Base-by-base conservation (phyloP, 2,888 invertebrate species). In the Heliconius cydno region DNA sequence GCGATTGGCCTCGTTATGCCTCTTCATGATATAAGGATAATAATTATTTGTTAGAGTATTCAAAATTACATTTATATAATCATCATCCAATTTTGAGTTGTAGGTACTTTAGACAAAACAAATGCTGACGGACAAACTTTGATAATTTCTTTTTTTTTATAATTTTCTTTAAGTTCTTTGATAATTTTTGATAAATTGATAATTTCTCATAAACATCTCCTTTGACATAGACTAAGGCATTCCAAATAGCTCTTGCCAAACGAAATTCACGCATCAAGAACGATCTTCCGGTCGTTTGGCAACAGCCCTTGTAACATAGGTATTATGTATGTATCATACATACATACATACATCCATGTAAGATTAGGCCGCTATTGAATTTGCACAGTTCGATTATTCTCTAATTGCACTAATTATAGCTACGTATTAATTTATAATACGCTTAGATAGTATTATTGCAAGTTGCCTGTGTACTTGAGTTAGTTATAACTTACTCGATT, bases 321-420 rank as follows among this genome's bases (percentile, higher is more conserved):
- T 41, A n/a, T 52, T 41, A 68, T 25, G 38, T 68, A 68, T 38
- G 25, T 13, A 38, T 7, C 22, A 52, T 52, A 52, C 52, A 52
- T 52, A 52, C 52, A 52, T 52, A n/a, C 38, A 34, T 38, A 13
- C 13, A 13, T 41, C 2, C 3, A 28, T 25, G 41, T 25, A 25
- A 2, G 25, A 41, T 41, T 70, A 70, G 70, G 25, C 25, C 7
- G 15, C 25, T 70, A 41, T 70, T 25, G 41, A 70, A 70, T 46
- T 70, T 46, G 25, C 70, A 41, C 41, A 25, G 70, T 70, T 70
- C 25, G 3, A 46, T 70, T 70, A 25, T 70, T 15, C 25, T 25
- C n/a, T 70, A 70, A 70, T 70, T 28, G 25, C 41, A 70, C 25
- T 70, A 70, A 46, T 70, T 25, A 70, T 41, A 41, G 25, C 15